These are phyloP conservation scores for Pygoscelis adeliae DNA, from an alignment of 2,113 vertebrate genomes.

Conservation along the genomic window DNA sequence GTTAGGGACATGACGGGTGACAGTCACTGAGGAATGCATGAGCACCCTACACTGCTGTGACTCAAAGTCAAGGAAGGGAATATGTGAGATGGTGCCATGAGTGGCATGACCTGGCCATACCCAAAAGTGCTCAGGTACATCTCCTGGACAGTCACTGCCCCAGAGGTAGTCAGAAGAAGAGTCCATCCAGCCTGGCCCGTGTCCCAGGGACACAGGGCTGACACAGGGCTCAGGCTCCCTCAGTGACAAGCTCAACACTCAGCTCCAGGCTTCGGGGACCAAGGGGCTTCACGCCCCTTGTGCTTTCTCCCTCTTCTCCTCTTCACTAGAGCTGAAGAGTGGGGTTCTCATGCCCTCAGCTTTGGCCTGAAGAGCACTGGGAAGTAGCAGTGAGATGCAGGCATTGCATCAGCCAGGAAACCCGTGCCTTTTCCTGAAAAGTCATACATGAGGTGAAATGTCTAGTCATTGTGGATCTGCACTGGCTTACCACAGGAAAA, in stretches of 20 bases:
- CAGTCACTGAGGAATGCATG: rapidly evolving
- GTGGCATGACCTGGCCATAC: not conserved
- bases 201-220: not conserved
- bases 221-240: not conserved
- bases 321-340: too few relatives aligned
- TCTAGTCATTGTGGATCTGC: not conserved
- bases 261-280: not conserved
- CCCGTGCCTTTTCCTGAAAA: not conserved
- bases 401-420: not conserved
- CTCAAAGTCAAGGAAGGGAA: not conserved
- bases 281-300: not conserved
- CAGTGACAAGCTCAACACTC: not conserved
- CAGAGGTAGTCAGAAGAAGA: not conserved
- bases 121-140: not conserved
- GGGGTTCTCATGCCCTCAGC: not conserved
- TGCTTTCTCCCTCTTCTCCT: not conserved
- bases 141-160: not conserved
- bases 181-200: not conserved
- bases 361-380: not conserved
- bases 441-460: not conserved
- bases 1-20: rapidly evolving
- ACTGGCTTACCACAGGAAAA: not conserved
- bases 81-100: not conserved
- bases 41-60: not conserved
- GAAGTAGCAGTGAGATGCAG: not conserved